Base-by-base conservation (phyloP, 2,797 vertebrate genomes). In the Cyprinodon diabolis region DNA sequence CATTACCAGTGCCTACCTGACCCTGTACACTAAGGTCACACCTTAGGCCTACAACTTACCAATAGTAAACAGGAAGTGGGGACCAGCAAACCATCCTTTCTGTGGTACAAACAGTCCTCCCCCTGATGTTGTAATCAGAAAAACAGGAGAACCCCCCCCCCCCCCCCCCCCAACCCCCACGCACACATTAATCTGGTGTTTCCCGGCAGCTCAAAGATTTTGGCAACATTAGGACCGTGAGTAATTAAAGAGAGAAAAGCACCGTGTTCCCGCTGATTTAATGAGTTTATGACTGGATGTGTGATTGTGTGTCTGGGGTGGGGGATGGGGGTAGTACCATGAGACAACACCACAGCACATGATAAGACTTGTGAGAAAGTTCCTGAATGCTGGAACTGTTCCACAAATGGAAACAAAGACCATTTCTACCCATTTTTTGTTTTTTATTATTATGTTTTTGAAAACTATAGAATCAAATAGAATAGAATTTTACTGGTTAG, bases 181-280 rank as follows among this genome's bases (percentile, higher is more conserved):
- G 30, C 40, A 43, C 40, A 43, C 40, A 12, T 4, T 56, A 56
- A 23, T 56, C 54, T 56, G n/a, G 54, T 56, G 54, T 23, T 21
- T 63, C 60, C 40, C 10, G 35, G 35, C 40, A 63, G 40, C 40
- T 63, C 35, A 37, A 40, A 17, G 21, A 37, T 15, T 40, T 57
- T 63, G 35, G 35, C 60, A 56, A 56, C 54, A 56, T 43, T 63
- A 63, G 40, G 40, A 43, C 40, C 6, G 40, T 43, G 40, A 58
- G 68, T 71, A 68, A 79, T 69, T 74, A 68, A 69, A 6, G 6
- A 73, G 73, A 76, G 52, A 79, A 83, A 74, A 74, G 76, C 71
- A 62, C 56, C 71, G 40, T 69, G 78, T 77, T 56, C 75, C 67
- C 52, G 37, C 65, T 75, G 68, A 80, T 76, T 76, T 75, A 58